Conservation (phyloP, 2,797 vertebrate genomes). For the Acrossocheilus wenchowensis region DNA sequence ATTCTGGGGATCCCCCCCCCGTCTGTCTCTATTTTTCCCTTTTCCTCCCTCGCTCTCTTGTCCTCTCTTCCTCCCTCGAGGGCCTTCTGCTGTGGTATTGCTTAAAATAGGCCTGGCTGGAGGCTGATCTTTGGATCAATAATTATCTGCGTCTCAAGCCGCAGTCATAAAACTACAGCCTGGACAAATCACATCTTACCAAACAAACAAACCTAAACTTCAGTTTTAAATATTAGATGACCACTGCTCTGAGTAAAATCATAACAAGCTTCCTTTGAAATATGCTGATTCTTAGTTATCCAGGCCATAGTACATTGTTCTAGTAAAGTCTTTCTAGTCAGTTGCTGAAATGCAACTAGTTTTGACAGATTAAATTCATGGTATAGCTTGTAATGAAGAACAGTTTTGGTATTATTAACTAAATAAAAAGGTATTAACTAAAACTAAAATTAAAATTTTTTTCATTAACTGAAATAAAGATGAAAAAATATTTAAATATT, state of each 20-base stretch:
- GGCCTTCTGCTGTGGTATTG: constrained; percentile 60
- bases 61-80: constrained; percentile 63
- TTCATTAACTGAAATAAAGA: too few relatives aligned
- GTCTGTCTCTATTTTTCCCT: constrained; percentile 71
- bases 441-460: not conserved
- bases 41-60: constrained; percentile 62
- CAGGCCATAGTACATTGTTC: not conserved
- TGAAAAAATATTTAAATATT: not conserved
- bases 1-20: constrained; percentile 50
- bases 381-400: not conserved
- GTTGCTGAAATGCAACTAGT: not conserved
- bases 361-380: not conserved
- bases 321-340: not conserved
- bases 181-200: constrained; percentile 27
- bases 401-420: not conserved
- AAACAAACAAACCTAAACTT: constrained; percentile 23
- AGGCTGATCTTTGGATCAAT: constrained; percentile 75
- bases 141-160: constrained; percentile 71
- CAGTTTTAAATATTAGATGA: not conserved
- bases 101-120: constrained; percentile 76
- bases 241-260: not conserved
- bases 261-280: not conserved
- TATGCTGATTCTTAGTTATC: not conserved
- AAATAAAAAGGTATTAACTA: not conserved
- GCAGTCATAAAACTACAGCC: constrained; percentile 41